Evolutionary conservation across 2,797 vertebrate species (phyloP), one percentile per base, ranked within the genome.

Genomic region (Rhinichthys osculus): DNA sequence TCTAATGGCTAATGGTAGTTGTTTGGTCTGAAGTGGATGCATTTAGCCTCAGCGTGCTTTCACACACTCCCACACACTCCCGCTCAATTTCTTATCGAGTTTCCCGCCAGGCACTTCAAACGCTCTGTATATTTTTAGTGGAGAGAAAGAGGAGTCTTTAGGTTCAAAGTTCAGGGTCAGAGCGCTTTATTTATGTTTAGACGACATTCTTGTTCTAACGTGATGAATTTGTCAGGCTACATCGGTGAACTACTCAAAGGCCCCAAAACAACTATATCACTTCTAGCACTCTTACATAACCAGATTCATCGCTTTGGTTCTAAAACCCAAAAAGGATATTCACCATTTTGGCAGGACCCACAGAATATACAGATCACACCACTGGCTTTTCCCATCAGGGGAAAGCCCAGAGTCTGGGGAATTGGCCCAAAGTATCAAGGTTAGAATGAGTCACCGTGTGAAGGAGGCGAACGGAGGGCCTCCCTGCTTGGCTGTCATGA

Each of bases 361-460:
- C 81, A 82, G 69, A 82, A 82, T 82, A 52, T 82, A 74, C 84
- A 52, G 73, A 88, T 89, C 79, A 89, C 77, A 74, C 54, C 27
- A 40, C 52, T 77, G 72, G 30, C 54, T 71, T 67, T 27, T 82
- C 76, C 78, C 64, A 5, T 84, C 40, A 44, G 66, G 81, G 85
- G 81, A 78, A 78, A 82, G 73, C 74, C 80, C 74, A 71, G 73
- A 38, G 64, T 77, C 78, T 86, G 84, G 87, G 86, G 83, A 87
- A 85, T 85, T 88, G 82, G 86, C 73, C 83, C 82, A 59, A 44
- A 85, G 78, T 85, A 90, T 89, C 82, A 90, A 82, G 85, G 86
- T 85, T 88, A 86, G 87, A 91, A 87, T 90, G 90, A 91, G 88
- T 90, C 90, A 91, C 83, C 3, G 35, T 84, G 82, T 82, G 85